Evolutionary conservation across 2,888 invertebrate species (phyloP).

Genomic region (Drosophila diplacantha): DNA sequence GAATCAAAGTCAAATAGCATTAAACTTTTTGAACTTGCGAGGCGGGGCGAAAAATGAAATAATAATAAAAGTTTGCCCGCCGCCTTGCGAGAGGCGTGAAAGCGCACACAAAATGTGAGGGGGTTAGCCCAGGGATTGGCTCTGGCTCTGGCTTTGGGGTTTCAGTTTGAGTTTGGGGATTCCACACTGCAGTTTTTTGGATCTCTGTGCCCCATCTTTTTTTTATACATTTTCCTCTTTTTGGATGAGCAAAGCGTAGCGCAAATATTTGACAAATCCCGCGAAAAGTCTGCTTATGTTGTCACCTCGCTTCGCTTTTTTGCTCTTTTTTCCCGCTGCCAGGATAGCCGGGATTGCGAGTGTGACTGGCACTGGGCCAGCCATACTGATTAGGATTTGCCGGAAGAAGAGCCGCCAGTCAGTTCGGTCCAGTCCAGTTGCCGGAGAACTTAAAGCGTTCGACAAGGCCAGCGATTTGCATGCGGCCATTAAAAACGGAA

Average conservation of each 20-base stretch:
- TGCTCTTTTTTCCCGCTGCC: not conserved
- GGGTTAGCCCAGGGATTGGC: conserved; percentile 10
- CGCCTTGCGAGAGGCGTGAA: conserved; percentile 55
- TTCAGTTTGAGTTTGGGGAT: conserved; percentile 19
- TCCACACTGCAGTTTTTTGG: conserved; percentile 38
- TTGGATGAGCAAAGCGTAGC: conserved; percentile 68
- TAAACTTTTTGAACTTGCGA: conserved; percentile 70
- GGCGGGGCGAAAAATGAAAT: conserved; percentile 44
- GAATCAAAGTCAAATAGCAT: conserved; percentile 71
- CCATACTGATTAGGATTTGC: conserved; percentile 55
- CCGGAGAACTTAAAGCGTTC: conserved; percentile 22
- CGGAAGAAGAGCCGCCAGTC: conserved; percentile 31
- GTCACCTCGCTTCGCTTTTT: conserved; percentile 54
- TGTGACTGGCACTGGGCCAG: conserved; percentile 45
- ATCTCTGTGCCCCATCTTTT: conserved; percentile 6
- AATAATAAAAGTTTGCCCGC: conserved; percentile 59
- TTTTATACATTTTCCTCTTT: conserved; percentile 23
- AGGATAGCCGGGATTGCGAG: conserved; percentile 18
- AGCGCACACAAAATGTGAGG: conserved; percentile 26
- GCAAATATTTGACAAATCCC: conserved; percentile 71
- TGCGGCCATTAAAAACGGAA: conserved; percentile 38
- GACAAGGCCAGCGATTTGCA: conserved; percentile 35
- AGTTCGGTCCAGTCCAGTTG: conserved; percentile 16
- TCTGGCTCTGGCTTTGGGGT: conserved; percentile 5
- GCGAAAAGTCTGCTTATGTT: conserved; percentile 70